Conservation (phyloP, 2,888 invertebrate species). For the Coelopa pilipes region DNA sequence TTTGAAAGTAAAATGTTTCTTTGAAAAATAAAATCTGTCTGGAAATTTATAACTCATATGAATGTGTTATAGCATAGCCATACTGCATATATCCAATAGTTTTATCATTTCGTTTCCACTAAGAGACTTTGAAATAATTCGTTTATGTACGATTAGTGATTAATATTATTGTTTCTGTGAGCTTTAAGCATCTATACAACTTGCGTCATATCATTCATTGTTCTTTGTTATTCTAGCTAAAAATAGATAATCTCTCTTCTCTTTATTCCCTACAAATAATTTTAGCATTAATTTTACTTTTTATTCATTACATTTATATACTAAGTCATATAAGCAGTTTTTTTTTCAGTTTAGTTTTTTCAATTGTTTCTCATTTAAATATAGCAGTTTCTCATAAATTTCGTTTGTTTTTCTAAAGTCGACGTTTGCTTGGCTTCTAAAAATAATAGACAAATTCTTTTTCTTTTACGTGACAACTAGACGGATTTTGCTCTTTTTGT, state of each 20-base stretch:
- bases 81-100: too few species aligned
- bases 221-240: conserved; percentile 17
- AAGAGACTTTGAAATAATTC: too few species aligned
- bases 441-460: too few species aligned
- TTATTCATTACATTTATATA: not conserved
- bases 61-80: too few species aligned
- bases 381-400: not conserved
- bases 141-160: too few species aligned
- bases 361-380: not conserved
- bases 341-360: not conserved
- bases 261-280: not conserved
- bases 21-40: too few species aligned
- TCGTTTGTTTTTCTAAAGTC: conserved; percentile 5
- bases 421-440: too few species aligned
- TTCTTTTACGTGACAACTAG: conserved; percentile 5
- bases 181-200: conserved; percentile 7
- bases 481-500: conserved; percentile 12
- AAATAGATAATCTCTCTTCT: not conserved
- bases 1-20: too few species aligned
- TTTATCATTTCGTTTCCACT: too few species aligned
- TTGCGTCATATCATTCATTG: not conserved
- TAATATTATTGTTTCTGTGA: not conserved
- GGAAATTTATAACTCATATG: too few species aligned
- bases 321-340: not conserved
- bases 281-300: not conserved